These are phyloP conservation scores for Formica exsecta DNA, from an alignment of 1,140 invertebrate genomes.

Conservation along the genomic window DNA sequence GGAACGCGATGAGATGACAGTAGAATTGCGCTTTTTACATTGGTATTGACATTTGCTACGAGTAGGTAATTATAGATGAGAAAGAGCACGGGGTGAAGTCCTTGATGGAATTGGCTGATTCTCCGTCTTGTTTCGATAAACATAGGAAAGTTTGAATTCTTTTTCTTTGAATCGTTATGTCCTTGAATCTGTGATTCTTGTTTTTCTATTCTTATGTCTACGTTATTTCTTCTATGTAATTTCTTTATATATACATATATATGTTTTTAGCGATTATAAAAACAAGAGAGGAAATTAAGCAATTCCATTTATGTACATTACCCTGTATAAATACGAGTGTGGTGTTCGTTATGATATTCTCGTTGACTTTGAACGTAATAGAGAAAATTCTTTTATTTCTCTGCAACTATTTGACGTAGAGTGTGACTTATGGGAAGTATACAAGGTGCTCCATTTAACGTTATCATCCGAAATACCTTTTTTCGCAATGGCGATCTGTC, in stretches of 20 bases:
- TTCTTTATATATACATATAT: neutral
- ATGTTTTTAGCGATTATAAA: slow-evolving; percentile 1
- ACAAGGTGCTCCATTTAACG: slow-evolving; percentile 37
- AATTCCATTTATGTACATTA: slow-evolving; percentile 52
- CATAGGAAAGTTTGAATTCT: neutral
- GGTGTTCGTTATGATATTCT: slow-evolving; percentile 74
- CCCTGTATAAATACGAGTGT: slow-evolving; percentile 70
- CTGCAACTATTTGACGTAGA: slow-evolving; percentile 81
- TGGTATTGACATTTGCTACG: slow-evolving; percentile 60
- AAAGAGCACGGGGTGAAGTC: slow-evolving; percentile 18
- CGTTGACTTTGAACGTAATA: slow-evolving; percentile 70
- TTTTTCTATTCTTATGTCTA: neutral
- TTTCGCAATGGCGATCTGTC: slow-evolving; percentile 46
- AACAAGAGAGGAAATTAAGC: slow-evolving; percentile 42
- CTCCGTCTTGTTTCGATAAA: slow-evolving; percentile 41
- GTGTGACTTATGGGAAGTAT: slow-evolving; percentile 73
- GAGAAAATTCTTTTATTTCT: slow-evolving; percentile 75
- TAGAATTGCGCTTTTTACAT: slow-evolving; percentile 68
- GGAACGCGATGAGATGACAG: slow-evolving; percentile 69
- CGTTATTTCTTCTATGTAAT: neutral
- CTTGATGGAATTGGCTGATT: slow-evolving; percentile 39
- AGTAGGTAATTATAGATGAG: slow-evolving; percentile 69
- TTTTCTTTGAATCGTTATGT: neutral
- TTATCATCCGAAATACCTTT: slow-evolving; percentile 23
- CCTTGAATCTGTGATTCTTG: neutral